These are phyloP conservation scores for Pachypeltis micranthus DNA, from an alignment of 1,140 invertebrate species.

Conservation along the genomic window DNA sequence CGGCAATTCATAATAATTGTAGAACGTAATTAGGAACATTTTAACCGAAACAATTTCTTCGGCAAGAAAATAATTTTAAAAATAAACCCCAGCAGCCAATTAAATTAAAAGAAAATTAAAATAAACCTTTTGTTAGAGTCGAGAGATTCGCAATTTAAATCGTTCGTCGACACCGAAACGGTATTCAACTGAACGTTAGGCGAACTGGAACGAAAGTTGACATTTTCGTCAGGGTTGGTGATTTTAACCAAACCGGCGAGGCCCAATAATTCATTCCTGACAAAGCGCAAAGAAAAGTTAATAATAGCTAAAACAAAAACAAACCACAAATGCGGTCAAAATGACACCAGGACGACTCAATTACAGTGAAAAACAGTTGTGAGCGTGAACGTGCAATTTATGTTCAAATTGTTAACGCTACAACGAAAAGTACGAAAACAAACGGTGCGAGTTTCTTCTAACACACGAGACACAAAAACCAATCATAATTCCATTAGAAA, in stretches of 20 bases:
- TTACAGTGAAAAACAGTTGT: not conserved
- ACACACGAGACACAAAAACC: too few relatives aligned
- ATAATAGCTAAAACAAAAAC: slow-evolving; percentile 20
- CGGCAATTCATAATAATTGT: too few relatives aligned
- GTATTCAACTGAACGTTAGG: slow-evolving; percentile 22
- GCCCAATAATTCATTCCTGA: slow-evolving; percentile 32
- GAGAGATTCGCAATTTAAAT: slow-evolving; percentile 13
- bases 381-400: not conserved
- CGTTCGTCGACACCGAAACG: slow-evolving; percentile 14
- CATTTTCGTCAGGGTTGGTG: slow-evolving; percentile 31
- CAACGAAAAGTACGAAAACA: too few relatives aligned
- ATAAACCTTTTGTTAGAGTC: slow-evolving; percentile 27
- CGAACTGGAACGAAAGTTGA: slow-evolving; percentile 20
- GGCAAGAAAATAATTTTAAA: too few relatives aligned
- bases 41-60: too few relatives aligned
- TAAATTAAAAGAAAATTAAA: too few relatives aligned
- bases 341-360: too few relatives aligned
- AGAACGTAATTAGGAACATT: too few relatives aligned
- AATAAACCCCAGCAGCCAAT: too few relatives aligned
- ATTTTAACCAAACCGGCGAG: slow-evolving; percentile 33
- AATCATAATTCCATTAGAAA: too few relatives aligned
- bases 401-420: too few relatives aligned
- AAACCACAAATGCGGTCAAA: slow-evolving; percentile 11
- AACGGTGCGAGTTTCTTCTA: too few relatives aligned
- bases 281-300: slow-evolving; percentile 20